phyloP scores from a whole-genome alignment of 2,113 vertebrate species.

The Bambusicola thoracicus region DNA sequence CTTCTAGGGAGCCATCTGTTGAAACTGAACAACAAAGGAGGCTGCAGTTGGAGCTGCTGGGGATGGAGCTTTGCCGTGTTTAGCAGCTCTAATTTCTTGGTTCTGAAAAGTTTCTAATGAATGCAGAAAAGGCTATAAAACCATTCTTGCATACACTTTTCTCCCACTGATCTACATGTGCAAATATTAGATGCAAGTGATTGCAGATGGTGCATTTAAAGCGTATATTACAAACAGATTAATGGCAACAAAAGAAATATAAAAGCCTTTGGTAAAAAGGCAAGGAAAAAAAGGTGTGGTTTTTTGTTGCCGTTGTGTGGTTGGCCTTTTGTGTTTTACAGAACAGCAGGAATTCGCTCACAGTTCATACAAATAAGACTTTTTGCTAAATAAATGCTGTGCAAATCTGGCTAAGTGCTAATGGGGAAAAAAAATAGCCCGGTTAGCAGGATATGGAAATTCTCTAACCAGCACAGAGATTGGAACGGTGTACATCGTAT shows the following conservation, averaged over 20 bases:
- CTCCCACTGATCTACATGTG: neutral
- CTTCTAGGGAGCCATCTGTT: neutral
- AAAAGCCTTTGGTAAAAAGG: neutral
- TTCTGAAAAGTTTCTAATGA: neutral
- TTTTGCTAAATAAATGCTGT: neutral
- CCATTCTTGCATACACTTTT: neutral
- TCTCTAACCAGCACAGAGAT: neutral
- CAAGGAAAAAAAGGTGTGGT: fast-evolving
- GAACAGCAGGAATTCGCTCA: neutral
- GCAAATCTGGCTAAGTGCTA: neutral
- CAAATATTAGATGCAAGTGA: neutral
- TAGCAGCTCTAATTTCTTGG: neutral
- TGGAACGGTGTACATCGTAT: neutral
- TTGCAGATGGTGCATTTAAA: neutral
- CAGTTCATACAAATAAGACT: neutral
- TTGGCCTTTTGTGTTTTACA: neutral
- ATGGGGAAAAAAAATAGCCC: neutral
- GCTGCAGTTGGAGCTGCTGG: neutral
- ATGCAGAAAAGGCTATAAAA: neutral
- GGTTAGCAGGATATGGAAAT: neutral
- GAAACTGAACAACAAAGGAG: neutral
- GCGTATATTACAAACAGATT: neutral
- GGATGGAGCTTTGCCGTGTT: too few species aligned
- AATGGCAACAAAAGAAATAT: neutral
- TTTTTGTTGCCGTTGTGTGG: neutral